Evolutionary conservation across 2,888 invertebrate species (phyloP), one percentile per base, ranked within the genome.

Genomic region (Xestoiulus laeticollis): DNA sequence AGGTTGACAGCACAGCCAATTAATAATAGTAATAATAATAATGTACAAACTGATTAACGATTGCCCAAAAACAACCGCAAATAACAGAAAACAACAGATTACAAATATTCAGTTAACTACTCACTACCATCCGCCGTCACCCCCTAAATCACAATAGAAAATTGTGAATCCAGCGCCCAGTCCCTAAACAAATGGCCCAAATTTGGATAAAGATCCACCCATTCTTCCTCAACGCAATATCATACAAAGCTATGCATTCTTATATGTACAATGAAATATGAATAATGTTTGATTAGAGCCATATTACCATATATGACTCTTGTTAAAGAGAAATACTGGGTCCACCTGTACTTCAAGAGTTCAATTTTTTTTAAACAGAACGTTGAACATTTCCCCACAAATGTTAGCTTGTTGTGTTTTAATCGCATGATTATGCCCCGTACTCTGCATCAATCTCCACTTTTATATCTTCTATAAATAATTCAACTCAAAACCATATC

Each of bases 21-120:
- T 48, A 48, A 48, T 48, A 68, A 68, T 78, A 78, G 30, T 78
- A 26, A 78, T 78, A 78, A 78, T 30, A 78, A 30, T 78, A 78
- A 78, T 78, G 30, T 78, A 78, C 78, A 78, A 78, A 78, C 78
- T 78, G 30, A 78, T 78, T 30, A 78, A 16, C 78, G 78, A 78
- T 78, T 30, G 78, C 22, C 38, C 78, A 78, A 26, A 78, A 78
- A 78, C 78, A 78, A 78, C 30, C 78, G 78, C 78, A 32, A 14
- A 78, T 78, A 78, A 78, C 78, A 78, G 78, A 26, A 78, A 78
- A 78, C 78, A 78, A 26, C 78, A 14, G 30, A 30, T 78, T 78
- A 78, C 78, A 78, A 78, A 78, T 32, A 78, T 16, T 30, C 30
- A 78, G 22, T 78, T 78, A 78, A 78, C 48, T 48, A 48, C 48